A percentile compares a stretch with the other conserved stretches of the same genome.
phyloP scores from a whole-genome alignment of 2,113 vertebrate genomes.

The Cottus gobio region DNA sequence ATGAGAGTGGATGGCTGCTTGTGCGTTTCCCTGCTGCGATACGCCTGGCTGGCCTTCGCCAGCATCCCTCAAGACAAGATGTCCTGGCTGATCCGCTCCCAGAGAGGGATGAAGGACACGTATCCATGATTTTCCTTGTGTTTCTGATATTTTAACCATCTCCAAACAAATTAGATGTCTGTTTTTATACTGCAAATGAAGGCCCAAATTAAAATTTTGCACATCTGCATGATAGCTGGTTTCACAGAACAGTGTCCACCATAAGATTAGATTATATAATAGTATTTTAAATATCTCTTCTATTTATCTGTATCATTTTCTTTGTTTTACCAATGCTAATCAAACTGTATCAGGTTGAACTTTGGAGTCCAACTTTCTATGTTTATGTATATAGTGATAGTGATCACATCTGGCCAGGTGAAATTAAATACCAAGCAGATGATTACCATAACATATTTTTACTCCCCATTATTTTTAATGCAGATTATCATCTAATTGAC shows the following conservation, averaged over 20 bases:
- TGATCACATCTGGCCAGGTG: background rate
- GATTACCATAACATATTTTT: background rate
- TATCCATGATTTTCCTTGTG: slow-evolving; percentile 16
- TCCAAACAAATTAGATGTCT: background rate
- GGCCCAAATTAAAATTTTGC: background rate
- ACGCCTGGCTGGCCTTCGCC: slow-evolving; percentile 39
- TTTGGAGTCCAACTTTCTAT: background rate
- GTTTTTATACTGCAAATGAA: slow-evolving; percentile 15
- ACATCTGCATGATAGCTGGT: background rate
- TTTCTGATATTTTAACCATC: slow-evolving; percentile 29
- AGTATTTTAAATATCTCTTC: background rate
- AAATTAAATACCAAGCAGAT: background rate
- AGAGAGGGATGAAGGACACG: slow-evolving; percentile 23
- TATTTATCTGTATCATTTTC: background rate
- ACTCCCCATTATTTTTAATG: background rate
- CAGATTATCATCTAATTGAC: background rate
- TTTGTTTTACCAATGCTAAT: background rate
- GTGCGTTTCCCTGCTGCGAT: slow-evolving; percentile 27
- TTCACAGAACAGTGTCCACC: background rate
- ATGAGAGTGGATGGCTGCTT: slow-evolving; percentile 17
- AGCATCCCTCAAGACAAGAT: slow-evolving; percentile 32
- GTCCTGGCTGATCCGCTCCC: slow-evolving; percentile 42
- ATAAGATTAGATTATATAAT: background rate
- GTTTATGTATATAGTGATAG: background rate
- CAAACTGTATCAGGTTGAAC: background rate